These are phyloP conservation scores for Junonia oenone DNA, from an alignment of 2,888 invertebrate species.

Conservation along the genomic window DNA sequence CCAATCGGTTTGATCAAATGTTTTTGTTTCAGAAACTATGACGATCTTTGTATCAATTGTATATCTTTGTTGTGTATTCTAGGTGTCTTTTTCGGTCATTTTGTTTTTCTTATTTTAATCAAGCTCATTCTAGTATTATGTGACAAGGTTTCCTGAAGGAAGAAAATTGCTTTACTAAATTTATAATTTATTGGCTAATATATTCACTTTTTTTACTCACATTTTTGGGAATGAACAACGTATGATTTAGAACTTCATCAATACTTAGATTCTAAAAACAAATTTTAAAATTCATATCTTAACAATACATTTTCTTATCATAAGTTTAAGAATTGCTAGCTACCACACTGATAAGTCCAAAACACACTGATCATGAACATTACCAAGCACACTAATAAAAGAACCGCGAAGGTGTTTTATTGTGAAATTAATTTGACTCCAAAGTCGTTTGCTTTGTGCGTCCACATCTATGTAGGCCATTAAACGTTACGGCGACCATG, in stretches of 20 bases:
- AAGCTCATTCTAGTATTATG: background rate
- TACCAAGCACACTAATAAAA: constrained; percentile 22
- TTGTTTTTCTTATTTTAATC: background rate
- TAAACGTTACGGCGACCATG: constrained; percentile 46
- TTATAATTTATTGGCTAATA: no score
- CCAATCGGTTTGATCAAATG: constrained; percentile 31
- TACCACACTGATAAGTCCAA: constrained; percentile 6
- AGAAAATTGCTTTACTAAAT: no score
- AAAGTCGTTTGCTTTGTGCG: constrained; percentile 43
- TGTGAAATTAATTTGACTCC: constrained; percentile 50
- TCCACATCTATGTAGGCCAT: constrained; percentile 42
- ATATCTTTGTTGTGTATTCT: constrained; percentile 13
- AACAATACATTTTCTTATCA: no score
- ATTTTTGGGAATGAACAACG: no score
- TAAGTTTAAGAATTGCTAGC: no score
- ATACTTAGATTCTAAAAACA: no score
- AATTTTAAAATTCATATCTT: no score
- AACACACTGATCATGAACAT: constrained; percentile 14
- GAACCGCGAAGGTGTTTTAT: constrained; percentile 36
- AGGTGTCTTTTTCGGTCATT: background rate
- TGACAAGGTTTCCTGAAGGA: background rate
- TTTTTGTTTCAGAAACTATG: constrained; percentile 20
- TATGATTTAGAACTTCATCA: no score
- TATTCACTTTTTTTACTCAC: no score
- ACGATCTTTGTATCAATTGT: constrained; percentile 1